Percentiles rank a stretch among this genome's conserved stretches.
These are phyloP conservation scores for Blastomussa wellsi DNA, from an alignment of 92 coral and sea anemone species.

Conservation along the genomic window DNA sequence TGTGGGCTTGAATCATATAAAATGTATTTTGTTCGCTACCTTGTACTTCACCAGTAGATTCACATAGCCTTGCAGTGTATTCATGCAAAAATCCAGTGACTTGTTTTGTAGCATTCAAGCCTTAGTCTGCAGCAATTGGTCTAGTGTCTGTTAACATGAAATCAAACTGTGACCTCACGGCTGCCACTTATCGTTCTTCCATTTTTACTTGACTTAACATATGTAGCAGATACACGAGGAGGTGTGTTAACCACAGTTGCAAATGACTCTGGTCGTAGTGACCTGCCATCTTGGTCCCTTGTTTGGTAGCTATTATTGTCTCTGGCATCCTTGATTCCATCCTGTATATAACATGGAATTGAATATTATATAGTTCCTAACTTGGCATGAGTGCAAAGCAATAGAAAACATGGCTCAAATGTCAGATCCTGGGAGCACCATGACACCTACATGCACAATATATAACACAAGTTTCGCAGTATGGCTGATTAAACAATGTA, in stretches of 20 bases:
- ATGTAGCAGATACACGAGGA: slow-evolving; percentile 51
- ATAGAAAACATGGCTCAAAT: not conserved
- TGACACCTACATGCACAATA: too few relatives aligned
- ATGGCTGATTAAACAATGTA: too few relatives aligned
- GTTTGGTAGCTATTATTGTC: slow-evolving; percentile 34
- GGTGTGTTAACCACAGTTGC: slow-evolving; percentile 67
- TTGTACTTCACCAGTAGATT: not conserved
- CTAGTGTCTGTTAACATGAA: not conserved
- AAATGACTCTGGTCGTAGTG: slow-evolving; percentile 77
- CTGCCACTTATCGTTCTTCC: slow-evolving; percentile 56
- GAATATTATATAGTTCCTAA: not conserved
- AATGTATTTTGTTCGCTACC: not conserved
- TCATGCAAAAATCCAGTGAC: not conserved
- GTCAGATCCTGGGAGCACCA: too few relatives aligned
- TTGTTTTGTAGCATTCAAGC: not conserved
- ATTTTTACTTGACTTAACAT: slow-evolving; percentile 48
- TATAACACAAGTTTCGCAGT: too few relatives aligned
- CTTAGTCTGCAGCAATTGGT: not conserved
- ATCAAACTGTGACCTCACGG: slow-evolving; percentile 69
- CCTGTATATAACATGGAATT: not conserved
- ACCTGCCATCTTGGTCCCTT: slow-evolving; percentile 42
- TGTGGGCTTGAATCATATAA: not conserved
- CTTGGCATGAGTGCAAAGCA: not conserved
- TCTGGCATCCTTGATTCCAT: slow-evolving; percentile 25
- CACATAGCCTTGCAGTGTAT: not conserved